Conservation (phyloP, 2,888 invertebrate genomes). For the Neoaliturus tenellus region DNA sequence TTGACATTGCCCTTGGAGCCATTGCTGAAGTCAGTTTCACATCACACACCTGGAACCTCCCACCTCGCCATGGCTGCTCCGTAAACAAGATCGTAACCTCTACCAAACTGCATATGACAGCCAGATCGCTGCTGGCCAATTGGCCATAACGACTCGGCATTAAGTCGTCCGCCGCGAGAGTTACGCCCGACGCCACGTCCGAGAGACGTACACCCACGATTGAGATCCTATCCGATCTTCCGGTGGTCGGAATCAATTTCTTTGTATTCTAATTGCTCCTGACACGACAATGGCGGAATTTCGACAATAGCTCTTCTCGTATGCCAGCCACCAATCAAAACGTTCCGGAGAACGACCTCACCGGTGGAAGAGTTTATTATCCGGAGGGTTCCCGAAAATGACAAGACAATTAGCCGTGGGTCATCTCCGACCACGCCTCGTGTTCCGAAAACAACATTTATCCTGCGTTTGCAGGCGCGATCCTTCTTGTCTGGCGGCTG, state of each 20-base stretch:
- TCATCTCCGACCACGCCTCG: slow-evolving; percentile 9
- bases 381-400: not conserved
- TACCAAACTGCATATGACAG: slow-evolving; percentile 4
- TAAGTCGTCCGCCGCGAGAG: slow-evolving; percentile 33
- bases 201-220: slow-evolving; percentile 31
- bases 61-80: not conserved
- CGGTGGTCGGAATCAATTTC: slow-evolving; percentile 48
- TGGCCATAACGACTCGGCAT: slow-evolving; percentile 8
- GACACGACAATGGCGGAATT: slow-evolving; percentile 49
- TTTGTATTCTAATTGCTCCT: slow-evolving; percentile 51
- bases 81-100: not conserved
- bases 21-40: no score
- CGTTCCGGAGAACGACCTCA: slow-evolving; percentile 16
- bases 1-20: no score
- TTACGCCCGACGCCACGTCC: slow-evolving; percentile 31
- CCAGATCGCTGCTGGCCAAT: slow-evolving; percentile 20
- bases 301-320: not conserved
- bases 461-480: not conserved
- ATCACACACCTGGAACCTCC: no score
- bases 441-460: not conserved
- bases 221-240: slow-evolving; percentile 29
- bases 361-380: slow-evolving; percentile 39
- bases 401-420: slow-evolving; percentile 43
- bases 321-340: slow-evolving; percentile 45
- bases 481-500: slow-evolving; percentile 2